A percentile compares a stretch with the other conserved stretches of the same genome.
Evolutionary conservation across 2,797 vertebrate genomes (phyloP).

Genomic region (Harpagifer antarcticus): DNA sequence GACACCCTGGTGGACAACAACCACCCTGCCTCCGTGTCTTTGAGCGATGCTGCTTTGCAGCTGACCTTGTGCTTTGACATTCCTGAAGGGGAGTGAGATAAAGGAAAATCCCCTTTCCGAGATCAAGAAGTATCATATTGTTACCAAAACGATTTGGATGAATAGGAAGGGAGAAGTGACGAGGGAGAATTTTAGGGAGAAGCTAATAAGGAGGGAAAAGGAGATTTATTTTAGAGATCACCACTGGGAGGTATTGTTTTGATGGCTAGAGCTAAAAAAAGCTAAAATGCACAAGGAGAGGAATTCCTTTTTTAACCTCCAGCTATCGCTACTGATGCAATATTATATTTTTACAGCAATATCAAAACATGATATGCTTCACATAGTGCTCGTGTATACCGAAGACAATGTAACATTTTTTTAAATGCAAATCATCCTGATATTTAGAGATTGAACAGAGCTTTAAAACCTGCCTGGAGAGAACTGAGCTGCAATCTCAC

Average conservation of each 20-base stretch:
- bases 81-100: slow-evolving; percentile 9
- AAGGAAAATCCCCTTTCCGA: background rate
- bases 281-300: background rate
- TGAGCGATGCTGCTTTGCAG: slow-evolving; percentile 16
- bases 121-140: slow-evolving; percentile 19
- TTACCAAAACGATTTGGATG: background rate
- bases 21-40: slow-evolving; percentile 25
- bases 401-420: background rate
- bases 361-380: background rate
- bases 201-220: background rate
- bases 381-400: background rate
- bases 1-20: slow-evolving; percentile 13
- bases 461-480: slow-evolving; percentile 9
- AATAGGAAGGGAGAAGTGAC: background rate
- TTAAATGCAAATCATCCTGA: slow-evolving; percentile 11
- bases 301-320: background rate
- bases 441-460: slow-evolving; percentile 13
- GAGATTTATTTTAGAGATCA: background rate
- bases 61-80: slow-evolving; percentile 30
- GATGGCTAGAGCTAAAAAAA: slow-evolving; percentile 1
- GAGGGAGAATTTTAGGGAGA: slow-evolving; percentile 13
- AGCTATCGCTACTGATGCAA: background rate
- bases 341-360: background rate
- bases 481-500: slow-evolving; percentile 3
- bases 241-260: background rate